Percentiles rank a stretch among this genome's conserved stretches.
Conservation (phyloP, 2,888 invertebrate species). For the Cecidostiba fungosa region DNA sequence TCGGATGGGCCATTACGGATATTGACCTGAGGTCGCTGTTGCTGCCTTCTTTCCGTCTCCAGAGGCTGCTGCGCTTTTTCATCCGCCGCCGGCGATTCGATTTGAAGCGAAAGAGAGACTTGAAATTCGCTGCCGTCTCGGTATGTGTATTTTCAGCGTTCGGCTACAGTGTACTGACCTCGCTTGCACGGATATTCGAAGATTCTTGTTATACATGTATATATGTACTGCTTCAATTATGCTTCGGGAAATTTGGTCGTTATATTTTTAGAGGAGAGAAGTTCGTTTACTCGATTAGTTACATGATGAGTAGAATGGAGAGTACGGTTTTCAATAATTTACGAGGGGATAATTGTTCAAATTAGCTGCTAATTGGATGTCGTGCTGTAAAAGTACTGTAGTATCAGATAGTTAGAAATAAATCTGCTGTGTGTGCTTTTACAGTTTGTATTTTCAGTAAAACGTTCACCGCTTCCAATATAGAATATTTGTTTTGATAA, state of each 20-base stretch:
- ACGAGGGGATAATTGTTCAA: too few species aligned
- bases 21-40: slow-evolving; percentile 26
- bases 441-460: too few species aligned
- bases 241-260: background rate
- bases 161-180: background rate
- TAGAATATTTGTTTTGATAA: too few species aligned
- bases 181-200: background rate
- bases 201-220: too few species aligned
- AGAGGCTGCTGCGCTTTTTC: background rate
- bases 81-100: background rate
- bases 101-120: background rate
- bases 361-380: too few species aligned
- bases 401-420: too few species aligned
- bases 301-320: too few species aligned
- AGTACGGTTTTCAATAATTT: too few species aligned
- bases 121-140: background rate
- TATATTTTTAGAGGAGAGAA: background rate
- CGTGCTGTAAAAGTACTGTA: too few species aligned
- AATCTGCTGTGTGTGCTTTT: too few species aligned
- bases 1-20: slow-evolving; percentile 27
- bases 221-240: background rate
- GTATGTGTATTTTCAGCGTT: background rate
- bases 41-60: background rate
- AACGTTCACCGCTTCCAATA: too few species aligned
- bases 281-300: too few species aligned